Conservation (phyloP, 2,797 vertebrate genomes). For the Sciaenops ocellatus region DNA sequence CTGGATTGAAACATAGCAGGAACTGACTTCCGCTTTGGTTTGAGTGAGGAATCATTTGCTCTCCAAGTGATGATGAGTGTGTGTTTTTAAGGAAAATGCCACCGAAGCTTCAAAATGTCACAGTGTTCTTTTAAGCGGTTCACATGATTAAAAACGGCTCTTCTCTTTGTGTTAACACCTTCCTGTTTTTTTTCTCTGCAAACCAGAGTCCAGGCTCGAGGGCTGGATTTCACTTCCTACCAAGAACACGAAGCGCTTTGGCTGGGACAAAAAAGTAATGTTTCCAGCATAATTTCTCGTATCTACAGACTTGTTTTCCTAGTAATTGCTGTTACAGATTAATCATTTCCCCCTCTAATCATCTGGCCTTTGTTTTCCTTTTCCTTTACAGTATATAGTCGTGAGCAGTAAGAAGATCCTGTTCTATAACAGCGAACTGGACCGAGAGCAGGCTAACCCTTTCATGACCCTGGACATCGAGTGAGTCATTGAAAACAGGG, state of each 20-base stretch:
- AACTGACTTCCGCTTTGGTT: constrained; percentile 22
- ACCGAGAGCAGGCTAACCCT: constrained; percentile 95
- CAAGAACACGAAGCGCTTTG: constrained; percentile 96
- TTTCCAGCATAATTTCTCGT: neutral
- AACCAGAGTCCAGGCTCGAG: constrained; percentile 91
- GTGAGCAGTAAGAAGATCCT: constrained; percentile 99
- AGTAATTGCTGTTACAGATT: neutral
- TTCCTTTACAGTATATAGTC: constrained; percentile 90
- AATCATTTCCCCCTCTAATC: constrained; percentile 11
- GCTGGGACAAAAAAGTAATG: constrained; percentile 96
- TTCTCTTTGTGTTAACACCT: constrained; percentile 43
- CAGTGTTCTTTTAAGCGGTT: constrained; percentile 45
- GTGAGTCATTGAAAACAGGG: constrained; percentile 86
- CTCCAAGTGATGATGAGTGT: constrained; percentile 10
- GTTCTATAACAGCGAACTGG: constrained; percentile 95
- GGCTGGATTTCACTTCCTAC: constrained; percentile 94
- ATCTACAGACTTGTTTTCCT: constrained; percentile 19
- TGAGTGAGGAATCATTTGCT: constrained; percentile 33
- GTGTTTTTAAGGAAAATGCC: constrained; percentile 47
- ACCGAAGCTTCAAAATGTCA: constrained; percentile 61
- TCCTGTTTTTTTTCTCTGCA: constrained; percentile 40
- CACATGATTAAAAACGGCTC: constrained; percentile 32
- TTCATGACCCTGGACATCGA: constrained; percentile 98
- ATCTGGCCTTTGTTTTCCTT: constrained; percentile 11
- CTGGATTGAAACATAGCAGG: neutral